These are phyloP conservation scores for Cololabis saira DNA, from an alignment of 2,113 vertebrate genomes.

Conservation along the genomic window DNA sequence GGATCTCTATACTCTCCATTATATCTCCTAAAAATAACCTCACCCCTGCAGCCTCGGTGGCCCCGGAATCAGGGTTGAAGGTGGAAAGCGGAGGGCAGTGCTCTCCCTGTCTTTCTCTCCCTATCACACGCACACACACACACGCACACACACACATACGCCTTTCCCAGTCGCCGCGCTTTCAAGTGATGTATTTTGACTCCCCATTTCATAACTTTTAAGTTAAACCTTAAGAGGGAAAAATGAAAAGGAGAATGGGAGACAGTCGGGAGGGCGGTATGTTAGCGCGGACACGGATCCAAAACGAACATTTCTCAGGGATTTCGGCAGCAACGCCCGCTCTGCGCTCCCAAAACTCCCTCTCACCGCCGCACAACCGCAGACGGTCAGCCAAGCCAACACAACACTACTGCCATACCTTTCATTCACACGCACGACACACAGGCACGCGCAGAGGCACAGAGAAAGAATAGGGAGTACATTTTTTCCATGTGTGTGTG, in stretches of 20 bases:
- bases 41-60: constrained; percentile 35
- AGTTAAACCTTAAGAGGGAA: constrained; percentile 77
- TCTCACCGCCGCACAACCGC: constrained; percentile 82
- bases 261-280: constrained; percentile 81
- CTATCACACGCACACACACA: constrained; percentile 6
- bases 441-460: constrained; percentile 31
- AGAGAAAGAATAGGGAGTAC: constrained; percentile 42
- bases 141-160: constrained; percentile 7
- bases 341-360: constrained; percentile 75
- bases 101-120: not conserved
- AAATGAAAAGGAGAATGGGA: constrained; percentile 76
- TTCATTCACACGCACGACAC: constrained; percentile 54
- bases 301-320: constrained; percentile 87
- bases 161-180: constrained; percentile 31
- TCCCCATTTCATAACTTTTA: constrained; percentile 77
- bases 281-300: constrained; percentile 81
- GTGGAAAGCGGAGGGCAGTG: constrained; percentile 34
- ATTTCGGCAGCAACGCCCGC: constrained; percentile 84
- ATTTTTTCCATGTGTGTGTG: constrained; percentile 36
- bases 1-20: constrained; percentile 19
- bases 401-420: constrained; percentile 80
- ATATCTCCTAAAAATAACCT: constrained; percentile 47
- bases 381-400: constrained; percentile 85
- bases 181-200: constrained; percentile 75
- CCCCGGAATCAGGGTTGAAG: constrained; percentile 32